These are phyloP conservation scores for Larimichthys crocea DNA, from an alignment of 2,113 vertebrate species.

Conservation along the genomic window DNA sequence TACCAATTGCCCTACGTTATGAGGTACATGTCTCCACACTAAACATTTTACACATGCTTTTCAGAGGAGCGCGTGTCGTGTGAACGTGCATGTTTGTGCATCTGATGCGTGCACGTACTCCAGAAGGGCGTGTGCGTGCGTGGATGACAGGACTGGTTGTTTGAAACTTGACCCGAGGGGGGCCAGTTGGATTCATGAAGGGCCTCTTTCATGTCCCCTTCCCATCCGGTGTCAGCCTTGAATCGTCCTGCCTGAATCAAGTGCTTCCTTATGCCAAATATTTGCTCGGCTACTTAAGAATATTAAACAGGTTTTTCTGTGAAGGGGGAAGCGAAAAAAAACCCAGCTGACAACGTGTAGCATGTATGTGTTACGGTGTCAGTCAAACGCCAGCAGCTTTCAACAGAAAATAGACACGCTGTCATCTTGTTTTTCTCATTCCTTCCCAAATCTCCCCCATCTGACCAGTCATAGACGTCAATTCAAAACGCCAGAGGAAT, in stretches of 20 bases:
- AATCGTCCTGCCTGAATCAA: conserved; percentile 70
- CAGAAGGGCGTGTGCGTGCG: conserved; percentile 6
- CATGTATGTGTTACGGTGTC: conserved; percentile 41
- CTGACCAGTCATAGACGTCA: conserved; percentile 23
- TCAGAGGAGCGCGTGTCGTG: conserved; percentile 34
- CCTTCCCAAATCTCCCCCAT: conserved; percentile 24
- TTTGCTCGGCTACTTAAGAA: conserved; percentile 73
- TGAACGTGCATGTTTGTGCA: conserved; percentile 41
- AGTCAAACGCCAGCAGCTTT: conserved; percentile 48
- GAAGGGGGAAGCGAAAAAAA: not conserved
- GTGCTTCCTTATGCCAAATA: conserved; percentile 80
- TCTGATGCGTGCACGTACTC: conserved; percentile 5
- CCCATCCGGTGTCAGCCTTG: conserved; percentile 70
- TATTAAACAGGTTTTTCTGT: conserved; percentile 64
- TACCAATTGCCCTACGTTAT: conserved; percentile 30
- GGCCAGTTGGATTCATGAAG: conserved; percentile 71
- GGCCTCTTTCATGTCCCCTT: conserved; percentile 75
- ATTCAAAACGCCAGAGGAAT: conserved; percentile 19
- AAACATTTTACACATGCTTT: conserved; percentile 53
- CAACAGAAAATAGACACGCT: conserved; percentile 32
- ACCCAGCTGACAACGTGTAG: not conserved
- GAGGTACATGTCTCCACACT: conserved; percentile 46
- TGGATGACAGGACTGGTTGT: conserved; percentile 53
- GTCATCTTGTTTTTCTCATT: conserved; percentile 35
- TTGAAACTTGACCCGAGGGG: conserved; percentile 69